These are phyloP conservation scores for Hippoglossus hippoglossus DNA, from an alignment of 2,797 vertebrate genomes.

Conservation along the genomic window DNA sequence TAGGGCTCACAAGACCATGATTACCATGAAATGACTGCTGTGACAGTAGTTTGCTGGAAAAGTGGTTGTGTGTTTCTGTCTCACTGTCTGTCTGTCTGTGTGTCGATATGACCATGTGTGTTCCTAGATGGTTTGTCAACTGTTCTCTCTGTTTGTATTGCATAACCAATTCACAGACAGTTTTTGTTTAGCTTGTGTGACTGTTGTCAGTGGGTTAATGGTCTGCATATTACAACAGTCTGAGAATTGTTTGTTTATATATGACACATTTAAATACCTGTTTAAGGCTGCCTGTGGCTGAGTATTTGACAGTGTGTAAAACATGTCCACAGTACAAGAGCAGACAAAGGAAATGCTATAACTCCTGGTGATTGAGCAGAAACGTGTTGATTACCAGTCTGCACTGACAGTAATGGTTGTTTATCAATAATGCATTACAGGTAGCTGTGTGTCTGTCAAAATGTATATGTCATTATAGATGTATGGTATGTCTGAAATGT, in stretches of 20 bases:
- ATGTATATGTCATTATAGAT: conserved; percentile 27
- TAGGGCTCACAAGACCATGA: conserved; percentile 64
- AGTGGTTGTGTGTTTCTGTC: conserved; percentile 59
- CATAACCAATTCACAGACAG: conserved; percentile 53
- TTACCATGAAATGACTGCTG: conserved; percentile 69
- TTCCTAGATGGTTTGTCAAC: conserved; percentile 63
- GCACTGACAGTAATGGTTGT: conserved; percentile 32
- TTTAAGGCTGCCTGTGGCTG: conserved; percentile 22
- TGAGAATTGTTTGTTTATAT: conserved; percentile 50
- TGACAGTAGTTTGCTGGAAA: conserved; percentile 65
- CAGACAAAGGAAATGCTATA: neutral
- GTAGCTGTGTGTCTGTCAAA: conserved; percentile 33
- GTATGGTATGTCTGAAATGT: conserved; percentile 6
- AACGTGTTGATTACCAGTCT: conserved; percentile 21
- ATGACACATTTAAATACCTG: conserved; percentile 40
- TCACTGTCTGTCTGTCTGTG: conserved; percentile 55
- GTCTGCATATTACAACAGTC: conserved; percentile 35
- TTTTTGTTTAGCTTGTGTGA: conserved; percentile 56
- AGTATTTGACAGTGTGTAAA: conserved; percentile 29
- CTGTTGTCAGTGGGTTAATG: conserved; percentile 56
- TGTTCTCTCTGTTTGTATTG: conserved; percentile 58
- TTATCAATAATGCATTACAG: conserved; percentile 44
- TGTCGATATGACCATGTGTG: conserved; percentile 52
- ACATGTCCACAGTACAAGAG: conserved; percentile 19
- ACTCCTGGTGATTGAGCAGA: conserved; percentile 23